A percentile compares a stretch with the other conserved stretches of the same genome.
Conservation (phyloP, 2,888 invertebrate species). For the Oscheius sp. region DNA sequence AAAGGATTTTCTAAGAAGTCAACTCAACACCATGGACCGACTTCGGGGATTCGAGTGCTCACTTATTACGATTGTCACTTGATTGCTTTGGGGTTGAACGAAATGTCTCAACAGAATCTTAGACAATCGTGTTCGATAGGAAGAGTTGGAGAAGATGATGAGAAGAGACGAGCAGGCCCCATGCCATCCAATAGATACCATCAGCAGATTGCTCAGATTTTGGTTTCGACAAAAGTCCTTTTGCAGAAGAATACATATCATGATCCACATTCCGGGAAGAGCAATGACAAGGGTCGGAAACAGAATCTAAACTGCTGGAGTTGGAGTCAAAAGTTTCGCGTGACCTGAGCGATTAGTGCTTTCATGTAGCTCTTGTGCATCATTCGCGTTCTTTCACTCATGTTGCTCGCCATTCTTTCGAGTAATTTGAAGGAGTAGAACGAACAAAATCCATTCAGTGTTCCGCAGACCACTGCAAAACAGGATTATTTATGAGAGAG, state of each 20-base stretch:
- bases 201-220: slow-evolving; percentile 5
- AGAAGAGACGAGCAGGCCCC: not conserved
- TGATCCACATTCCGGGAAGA: not conserved
- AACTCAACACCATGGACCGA: no score
- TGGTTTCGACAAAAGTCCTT: not conserved
- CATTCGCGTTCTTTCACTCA: not conserved
- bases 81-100: no score
- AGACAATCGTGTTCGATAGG: not conserved
- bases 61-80: no score
- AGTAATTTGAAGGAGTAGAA: not conserved
- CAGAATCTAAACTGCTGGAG: not conserved
- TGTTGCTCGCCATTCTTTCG: not conserved
- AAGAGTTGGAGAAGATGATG: not conserved
- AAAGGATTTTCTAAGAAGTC: no score
- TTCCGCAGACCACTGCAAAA: no score
- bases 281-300: slow-evolving; percentile 1
- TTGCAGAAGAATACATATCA: not conserved
- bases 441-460: slow-evolving; percentile 1
- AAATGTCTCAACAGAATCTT: no score
- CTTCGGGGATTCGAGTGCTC: no score
- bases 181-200: slow-evolving; percentile 8
- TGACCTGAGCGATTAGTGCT: not conserved
- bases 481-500: no score
- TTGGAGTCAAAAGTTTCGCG: not conserved
- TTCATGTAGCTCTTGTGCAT: not conserved